Conservation (phyloP, 1,140 invertebrate genomes). For the Ooceraea biroi region DNA sequence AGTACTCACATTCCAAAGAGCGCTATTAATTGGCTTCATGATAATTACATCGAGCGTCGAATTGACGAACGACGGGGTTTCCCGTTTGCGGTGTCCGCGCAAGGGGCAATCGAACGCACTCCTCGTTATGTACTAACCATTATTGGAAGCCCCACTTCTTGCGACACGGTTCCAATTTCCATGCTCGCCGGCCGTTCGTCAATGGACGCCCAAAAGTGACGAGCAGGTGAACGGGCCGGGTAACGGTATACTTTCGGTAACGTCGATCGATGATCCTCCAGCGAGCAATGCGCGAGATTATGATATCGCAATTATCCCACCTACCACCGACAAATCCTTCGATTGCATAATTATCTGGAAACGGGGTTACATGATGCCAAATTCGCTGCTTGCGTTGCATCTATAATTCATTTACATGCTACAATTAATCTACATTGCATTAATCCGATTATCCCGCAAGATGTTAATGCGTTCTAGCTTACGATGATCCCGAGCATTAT, state of each 20-base stretch:
- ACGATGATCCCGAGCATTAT: conserved; percentile 16
- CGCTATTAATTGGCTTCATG: conserved; percentile 43
- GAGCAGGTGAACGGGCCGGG: conserved; percentile 19
- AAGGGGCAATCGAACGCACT: neutral
- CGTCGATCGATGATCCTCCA: conserved; percentile 37
- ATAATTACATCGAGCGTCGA: conserved; percentile 39
- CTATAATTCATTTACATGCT: too few relatives aligned
- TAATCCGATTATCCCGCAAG: too few relatives aligned
- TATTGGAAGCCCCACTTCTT: conserved; percentile 66
- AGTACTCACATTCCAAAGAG: neutral
- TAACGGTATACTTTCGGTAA: conserved; percentile 57
- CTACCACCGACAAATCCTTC: neutral
- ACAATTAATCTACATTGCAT: too few relatives aligned
- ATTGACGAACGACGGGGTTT: conserved; percentile 32
- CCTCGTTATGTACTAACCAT: conserved; percentile 47
- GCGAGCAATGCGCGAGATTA: conserved; percentile 16
- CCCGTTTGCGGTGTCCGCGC: conserved; percentile 21
- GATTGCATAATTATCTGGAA: conserved; percentile 24
- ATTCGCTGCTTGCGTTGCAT: neutral
- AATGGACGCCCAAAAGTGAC: conserved; percentile 46
- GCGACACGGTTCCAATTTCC: conserved; percentile 72
- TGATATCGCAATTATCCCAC: conserved; percentile 25
- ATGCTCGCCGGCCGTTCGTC: conserved; percentile 37
- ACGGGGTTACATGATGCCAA: conserved; percentile 6
- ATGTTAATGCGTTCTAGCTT: conserved; percentile 6